Percentiles rank a stretch among this genome's conserved stretches.
phyloP scores from a whole-genome alignment of 2,797 vertebrate species.

The Cossypha niveicapilla region DNA sequence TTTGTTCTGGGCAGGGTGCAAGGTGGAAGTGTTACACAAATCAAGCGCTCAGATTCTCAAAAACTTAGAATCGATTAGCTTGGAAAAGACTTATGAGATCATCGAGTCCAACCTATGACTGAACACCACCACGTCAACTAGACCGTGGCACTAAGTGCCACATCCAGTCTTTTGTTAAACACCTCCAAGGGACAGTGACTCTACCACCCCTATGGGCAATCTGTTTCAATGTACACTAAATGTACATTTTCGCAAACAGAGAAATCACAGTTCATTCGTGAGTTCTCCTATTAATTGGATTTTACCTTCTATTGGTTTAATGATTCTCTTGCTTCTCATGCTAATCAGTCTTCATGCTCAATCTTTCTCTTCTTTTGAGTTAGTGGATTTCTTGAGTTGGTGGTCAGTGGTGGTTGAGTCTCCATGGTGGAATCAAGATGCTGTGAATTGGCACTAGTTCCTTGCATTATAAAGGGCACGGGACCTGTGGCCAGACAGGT shows the following conservation, averaged over 20 bases:
- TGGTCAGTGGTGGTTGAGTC: background rate
- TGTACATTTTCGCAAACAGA: background rate
- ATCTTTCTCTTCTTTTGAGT: background rate
- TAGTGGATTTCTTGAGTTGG: background rate
- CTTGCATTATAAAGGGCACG: background rate
- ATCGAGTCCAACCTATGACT: fast-evolving
- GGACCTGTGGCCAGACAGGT: background rate
- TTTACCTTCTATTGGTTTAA: background rate
- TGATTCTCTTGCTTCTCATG: background rate
- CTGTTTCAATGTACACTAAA: background rate
- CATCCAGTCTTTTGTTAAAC: background rate
- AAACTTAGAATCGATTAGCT: background rate
- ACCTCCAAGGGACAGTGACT: background rate
- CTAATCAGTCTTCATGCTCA: background rate
- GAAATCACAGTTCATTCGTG: background rate
- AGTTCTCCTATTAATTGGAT: background rate
- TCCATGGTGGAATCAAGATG: background rate
- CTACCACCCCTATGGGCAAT: fast-evolving
- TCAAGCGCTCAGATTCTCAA: background rate
- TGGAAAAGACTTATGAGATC: background rate
- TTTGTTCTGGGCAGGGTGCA: background rate
- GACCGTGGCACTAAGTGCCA: background rate
- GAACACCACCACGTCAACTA: background rate
- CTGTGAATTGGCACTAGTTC: background rate
- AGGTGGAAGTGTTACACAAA: background rate